Evolutionary conservation across 2,113 vertebrate genomes (phyloP).

Genomic region (Chaenocephalus aceratus): DNA sequence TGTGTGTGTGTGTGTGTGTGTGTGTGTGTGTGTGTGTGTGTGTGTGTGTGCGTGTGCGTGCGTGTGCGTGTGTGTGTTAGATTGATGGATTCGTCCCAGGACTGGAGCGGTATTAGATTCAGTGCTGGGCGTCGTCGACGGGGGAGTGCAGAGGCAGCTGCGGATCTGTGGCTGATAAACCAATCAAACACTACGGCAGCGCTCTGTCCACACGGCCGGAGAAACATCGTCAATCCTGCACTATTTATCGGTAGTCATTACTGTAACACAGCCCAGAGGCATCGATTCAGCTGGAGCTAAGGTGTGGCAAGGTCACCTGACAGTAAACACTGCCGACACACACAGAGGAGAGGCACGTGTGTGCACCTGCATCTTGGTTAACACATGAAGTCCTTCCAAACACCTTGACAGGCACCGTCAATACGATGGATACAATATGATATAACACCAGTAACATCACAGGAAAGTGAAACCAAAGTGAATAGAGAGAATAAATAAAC

Average conservation of each 20-base stretch:
- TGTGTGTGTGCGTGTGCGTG: conserved; percentile 1
- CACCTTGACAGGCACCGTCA: neutral
- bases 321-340: neutral
- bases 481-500: neutral
- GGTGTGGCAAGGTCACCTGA: conserved; percentile 53
- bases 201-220: conserved; percentile 27
- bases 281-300: conserved; percentile 35
- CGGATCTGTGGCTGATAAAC: conserved; percentile 46
- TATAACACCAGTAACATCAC: neutral
- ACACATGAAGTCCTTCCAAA: neutral
- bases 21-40: conserved; percentile 14
- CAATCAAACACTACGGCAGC: conserved; percentile 40
- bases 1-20: neutral
- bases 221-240: conserved; percentile 29
- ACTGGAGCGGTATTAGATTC: conserved; percentile 55
- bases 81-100: conserved; percentile 57
- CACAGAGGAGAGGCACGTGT: conserved; percentile 1
- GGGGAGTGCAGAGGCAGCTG: conserved; percentile 48
- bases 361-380: neutral
- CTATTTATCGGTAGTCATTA: conserved; percentile 35
- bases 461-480: neutral
- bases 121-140: conserved; percentile 34
- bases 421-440: neutral
- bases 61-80: conserved; percentile 22
- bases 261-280: conserved; percentile 26